Conservation (phyloP, 2,888 invertebrate genomes). For the Tetragonisca angustula region DNA sequence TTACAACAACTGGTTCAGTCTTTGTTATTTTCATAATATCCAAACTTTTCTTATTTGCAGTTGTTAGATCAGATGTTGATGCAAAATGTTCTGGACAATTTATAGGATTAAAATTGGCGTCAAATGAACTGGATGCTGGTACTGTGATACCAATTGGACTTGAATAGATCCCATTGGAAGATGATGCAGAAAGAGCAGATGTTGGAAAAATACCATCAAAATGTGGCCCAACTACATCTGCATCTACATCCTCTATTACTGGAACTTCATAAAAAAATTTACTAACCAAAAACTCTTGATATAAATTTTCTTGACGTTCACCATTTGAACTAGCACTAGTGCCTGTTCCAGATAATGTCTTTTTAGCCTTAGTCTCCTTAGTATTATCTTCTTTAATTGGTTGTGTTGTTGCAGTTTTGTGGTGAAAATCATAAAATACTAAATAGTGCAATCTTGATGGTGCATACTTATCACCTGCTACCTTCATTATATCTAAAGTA, state of each 20-base stretch:
- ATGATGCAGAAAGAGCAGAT: slow-evolving; percentile 77
- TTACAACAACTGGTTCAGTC: slow-evolving; percentile 80
- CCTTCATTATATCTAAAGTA: slow-evolving; percentile 85
- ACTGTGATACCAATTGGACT: slow-evolving; percentile 72
- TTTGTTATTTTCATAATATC: slow-evolving; percentile 76
- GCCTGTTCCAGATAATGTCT: slow-evolving; percentile 84
- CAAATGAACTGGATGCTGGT: slow-evolving; percentile 76
- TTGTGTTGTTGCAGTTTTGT: slow-evolving; percentile 85
- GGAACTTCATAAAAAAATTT: slow-evolving; percentile 82
- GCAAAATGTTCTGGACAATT: slow-evolving; percentile 78
- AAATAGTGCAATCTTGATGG: slow-evolving; percentile 85
- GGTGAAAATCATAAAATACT: slow-evolving; percentile 89
- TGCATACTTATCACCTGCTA: slow-evolving; percentile 80
- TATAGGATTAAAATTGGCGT: slow-evolving; percentile 81
- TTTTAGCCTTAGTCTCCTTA: slow-evolving; percentile 84
- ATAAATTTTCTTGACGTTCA: slow-evolving; percentile 82
- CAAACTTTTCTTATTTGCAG: slow-evolving; percentile 75
- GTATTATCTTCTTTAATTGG: slow-evolving; percentile 81
- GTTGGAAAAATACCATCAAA: slow-evolving; percentile 77
- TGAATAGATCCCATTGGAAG: slow-evolving; percentile 78
- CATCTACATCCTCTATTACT: slow-evolving; percentile 82
- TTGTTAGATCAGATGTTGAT: slow-evolving; percentile 79
- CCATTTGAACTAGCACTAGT: slow-evolving; percentile 85
- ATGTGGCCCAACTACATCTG: slow-evolving; percentile 79
- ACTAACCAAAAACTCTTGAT: slow-evolving; percentile 81